These are phyloP conservation scores for Epirrhoe tristata DNA, from an alignment of 2,888 invertebrate species.

Conservation along the genomic window DNA sequence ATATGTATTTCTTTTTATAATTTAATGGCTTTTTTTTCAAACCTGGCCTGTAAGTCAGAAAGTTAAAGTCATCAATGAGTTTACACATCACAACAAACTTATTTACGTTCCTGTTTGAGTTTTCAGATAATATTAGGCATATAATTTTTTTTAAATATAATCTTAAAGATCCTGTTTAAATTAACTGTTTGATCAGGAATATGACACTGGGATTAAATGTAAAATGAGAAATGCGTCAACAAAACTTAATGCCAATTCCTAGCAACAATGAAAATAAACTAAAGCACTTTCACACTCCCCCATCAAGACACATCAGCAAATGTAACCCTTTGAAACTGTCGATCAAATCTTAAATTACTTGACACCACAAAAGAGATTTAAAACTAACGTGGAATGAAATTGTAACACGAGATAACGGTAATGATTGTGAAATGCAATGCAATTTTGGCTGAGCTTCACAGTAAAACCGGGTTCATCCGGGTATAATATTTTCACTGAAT, in stretches of 20 bases:
- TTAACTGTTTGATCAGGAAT: neutral
- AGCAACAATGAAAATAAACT: slow-evolving; percentile 31
- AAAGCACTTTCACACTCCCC: slow-evolving; percentile 33
- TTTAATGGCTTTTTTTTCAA: no score
- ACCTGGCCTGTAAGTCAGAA: no score
- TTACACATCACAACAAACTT: no score
- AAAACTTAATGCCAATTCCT: slow-evolving; percentile 23
- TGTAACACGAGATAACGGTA: slow-evolving; percentile 77
- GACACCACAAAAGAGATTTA: slow-evolving; percentile 55
- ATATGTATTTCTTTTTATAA: no score
- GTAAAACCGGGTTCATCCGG: slow-evolving; percentile 12
- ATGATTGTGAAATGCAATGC: slow-evolving; percentile 73
- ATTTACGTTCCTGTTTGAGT: no score
- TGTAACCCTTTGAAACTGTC: slow-evolving; percentile 57
- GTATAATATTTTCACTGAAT: neutral
- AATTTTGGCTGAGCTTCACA: slow-evolving; percentile 47
- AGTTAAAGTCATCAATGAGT: no score
- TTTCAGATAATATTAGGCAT: no score
- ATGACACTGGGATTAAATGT: neutral
- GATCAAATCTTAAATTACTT: slow-evolving; percentile 64
- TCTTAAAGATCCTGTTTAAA: no score
- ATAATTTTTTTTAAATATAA: no score
- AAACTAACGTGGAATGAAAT: slow-evolving; percentile 64
- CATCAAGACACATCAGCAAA: slow-evolving; percentile 35
- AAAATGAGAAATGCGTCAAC: slow-evolving; percentile 4